phyloP scores from a whole-genome alignment of 2,113 vertebrate genomes.

The Pantherophis guttatus region DNA sequence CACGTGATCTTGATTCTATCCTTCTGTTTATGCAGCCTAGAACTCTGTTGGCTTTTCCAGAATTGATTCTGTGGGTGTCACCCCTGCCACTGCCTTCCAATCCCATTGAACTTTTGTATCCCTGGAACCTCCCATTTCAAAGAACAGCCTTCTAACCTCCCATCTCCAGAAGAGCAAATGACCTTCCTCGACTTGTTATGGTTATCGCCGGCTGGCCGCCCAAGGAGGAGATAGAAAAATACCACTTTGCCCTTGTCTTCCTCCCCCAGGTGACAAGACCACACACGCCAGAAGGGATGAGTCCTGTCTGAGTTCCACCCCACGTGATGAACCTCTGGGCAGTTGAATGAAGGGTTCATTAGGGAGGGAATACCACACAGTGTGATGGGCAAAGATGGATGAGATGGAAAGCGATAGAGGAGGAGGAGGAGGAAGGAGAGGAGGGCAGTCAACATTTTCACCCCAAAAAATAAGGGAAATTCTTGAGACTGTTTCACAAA shows the following conservation, averaged over 20 bases:
- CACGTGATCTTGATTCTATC: too few relatives aligned
- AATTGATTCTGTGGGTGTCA: background rate
- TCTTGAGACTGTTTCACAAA: too few relatives aligned
- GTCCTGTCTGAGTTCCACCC: fast-evolving
- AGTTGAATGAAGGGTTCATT: background rate
- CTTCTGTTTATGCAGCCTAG: too few relatives aligned
- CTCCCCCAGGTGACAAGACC: slow-evolving; percentile 48
- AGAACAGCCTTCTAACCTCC: background rate
- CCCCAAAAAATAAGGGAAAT: too few relatives aligned
- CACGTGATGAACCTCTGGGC: background rate
- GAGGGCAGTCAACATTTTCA: background rate
- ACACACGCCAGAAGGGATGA: background rate
- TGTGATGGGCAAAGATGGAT: background rate
- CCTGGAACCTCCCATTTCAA: background rate
- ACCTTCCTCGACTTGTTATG: background rate
- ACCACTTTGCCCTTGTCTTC: background rate
- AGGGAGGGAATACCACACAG: background rate
- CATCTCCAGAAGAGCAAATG: background rate
- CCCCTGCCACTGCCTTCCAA: background rate
- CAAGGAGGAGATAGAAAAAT: background rate
- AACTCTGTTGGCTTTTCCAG: background rate
- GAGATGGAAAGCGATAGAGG: background rate
- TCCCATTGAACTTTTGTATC: background rate
- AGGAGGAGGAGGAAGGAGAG: background rate
- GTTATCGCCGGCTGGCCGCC: background rate